Evolutionary conservation across 2,888 invertebrate genomes (phyloP).

Genomic region (Apodemia mormo): DNA sequence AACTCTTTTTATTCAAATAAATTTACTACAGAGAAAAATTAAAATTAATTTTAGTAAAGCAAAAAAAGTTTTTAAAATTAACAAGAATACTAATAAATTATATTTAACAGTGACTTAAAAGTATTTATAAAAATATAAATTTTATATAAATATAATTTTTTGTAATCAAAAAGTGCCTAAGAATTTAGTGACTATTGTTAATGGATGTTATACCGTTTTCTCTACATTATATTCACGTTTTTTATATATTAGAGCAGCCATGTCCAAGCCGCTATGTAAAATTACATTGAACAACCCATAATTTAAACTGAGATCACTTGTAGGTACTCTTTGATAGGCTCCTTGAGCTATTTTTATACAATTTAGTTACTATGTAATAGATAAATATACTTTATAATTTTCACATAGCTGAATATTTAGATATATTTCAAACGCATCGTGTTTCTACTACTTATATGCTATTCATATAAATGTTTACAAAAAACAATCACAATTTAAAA

Average conservation of each 20-base stretch:
- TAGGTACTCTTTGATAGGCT: constrained; percentile 13
- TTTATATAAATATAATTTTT: no score
- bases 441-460: not conserved
- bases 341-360: constrained; percentile 4
- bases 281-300: not conserved
- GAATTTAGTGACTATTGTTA: not conserved
- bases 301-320: constrained; percentile 4
- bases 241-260: not conserved
- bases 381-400: constrained; percentile 6
- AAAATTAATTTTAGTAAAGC: no score
- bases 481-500: constrained; percentile 16
- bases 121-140: no score
- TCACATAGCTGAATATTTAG: not conserved
- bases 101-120: no score
- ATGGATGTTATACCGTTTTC: not conserved
- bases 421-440: not conserved
- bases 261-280: not conserved
- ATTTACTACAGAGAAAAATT: no score
- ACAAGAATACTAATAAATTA: no score
- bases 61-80: no score
- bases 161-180: not conserved
- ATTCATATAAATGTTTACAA: constrained; percentile 13
- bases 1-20: no score
- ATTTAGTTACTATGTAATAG: constrained; percentile 8
- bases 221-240: not conserved